phyloP scores from a whole-genome alignment of 1,140 invertebrate genomes.

The Calephelis nemesis region DNA sequence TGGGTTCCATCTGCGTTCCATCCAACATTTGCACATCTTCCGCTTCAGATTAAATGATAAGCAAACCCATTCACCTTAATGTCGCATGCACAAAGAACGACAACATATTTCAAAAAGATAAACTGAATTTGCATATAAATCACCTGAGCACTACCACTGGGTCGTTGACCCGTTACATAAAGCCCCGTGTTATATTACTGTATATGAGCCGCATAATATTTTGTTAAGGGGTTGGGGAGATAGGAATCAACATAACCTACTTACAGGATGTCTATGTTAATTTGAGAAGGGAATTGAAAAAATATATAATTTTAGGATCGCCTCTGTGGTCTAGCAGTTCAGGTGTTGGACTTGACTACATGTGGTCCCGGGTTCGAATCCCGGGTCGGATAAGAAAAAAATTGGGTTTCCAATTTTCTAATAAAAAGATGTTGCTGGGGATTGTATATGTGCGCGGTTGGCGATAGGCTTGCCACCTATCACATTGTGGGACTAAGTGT shows the following conservation, averaged over 20 bases:
- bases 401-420: no score
- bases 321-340: no score
- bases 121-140: conserved; percentile 18
- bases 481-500: no score
- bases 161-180: neutral
- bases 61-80: neutral
- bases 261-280: neutral
- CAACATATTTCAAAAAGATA: conserved; percentile 17
- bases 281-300: neutral
- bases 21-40: neutral
- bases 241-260: neutral
- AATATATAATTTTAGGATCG: no score
- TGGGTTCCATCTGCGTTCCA: neutral
- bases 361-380: no score
- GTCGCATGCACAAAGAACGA: conserved; percentile 10
- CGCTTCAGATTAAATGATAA: neutral
- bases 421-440: no score
- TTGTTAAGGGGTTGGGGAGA: neutral
- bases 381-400: no score
- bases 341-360: no score
- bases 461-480: no score
- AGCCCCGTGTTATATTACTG: neutral
- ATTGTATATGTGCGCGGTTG: no score
- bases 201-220: neutral
- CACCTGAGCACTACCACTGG: neutral